Base-by-base conservation (phyloP, 2,797 vertebrate species). In the Heliangelus exortis region DNA sequence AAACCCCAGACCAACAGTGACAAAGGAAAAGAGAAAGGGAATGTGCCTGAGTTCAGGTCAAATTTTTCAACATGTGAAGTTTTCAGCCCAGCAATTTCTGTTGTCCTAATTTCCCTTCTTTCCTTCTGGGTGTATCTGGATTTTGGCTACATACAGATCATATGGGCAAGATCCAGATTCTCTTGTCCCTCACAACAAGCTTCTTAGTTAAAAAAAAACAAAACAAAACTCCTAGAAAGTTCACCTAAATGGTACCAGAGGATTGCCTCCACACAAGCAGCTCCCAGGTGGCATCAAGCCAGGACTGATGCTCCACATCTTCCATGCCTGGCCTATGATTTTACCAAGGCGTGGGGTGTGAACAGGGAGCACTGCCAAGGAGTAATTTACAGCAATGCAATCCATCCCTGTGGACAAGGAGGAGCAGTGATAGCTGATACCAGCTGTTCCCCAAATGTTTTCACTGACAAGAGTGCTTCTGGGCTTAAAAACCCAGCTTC, bases 381-480 rank as follows among this genome's bases (percentile, higher is more conserved):
- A 36, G 66, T 84, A 87, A 95, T 90, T 96, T 87, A 61, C 91
- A 94, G 93, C 91, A 79, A 16, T 69, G 67, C 87, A 95, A 96
- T 89, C 82, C 82, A 68, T 95, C 93, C 92, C 94, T 62, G 19
- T 10, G 92, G 93, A 96, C 79, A 86, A 90, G 93, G 93, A 84
- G 91, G 91, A 95, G 76, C 92, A 94, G 62, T 0, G 0, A 91
- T 68, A 94, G 76, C 87, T 91, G 93, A 87, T 94, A 93, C 92
- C 95, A 96, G 93, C 96, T 96, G 95, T 95, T 96, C 55, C 74
- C 92, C 92, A 95, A 95, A 92, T 95, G 95, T 69, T 95, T 51
- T 77, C 77, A 71, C 83, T 6, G 31, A 76, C 51, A n/a, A 93
- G 48, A n/a, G 77, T 92, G 88, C 95, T 95, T 90, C 95, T 93